phyloP scores from a whole-genome alignment of 1,140 invertebrate genomes.

The Neodiprion lecontei region DNA sequence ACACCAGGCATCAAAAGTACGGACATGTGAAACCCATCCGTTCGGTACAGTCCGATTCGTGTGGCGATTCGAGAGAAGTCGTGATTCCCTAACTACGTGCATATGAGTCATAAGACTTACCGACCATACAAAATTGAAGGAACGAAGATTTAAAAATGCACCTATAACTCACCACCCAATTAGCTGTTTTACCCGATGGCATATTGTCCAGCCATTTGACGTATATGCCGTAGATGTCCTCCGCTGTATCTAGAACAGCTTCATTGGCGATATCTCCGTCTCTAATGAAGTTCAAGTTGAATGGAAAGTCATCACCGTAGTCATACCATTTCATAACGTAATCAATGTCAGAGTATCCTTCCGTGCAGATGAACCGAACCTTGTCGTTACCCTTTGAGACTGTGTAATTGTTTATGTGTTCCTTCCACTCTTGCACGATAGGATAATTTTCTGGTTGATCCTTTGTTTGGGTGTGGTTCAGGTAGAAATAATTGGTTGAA shows the following conservation, averaged over 20 bases:
- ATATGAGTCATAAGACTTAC: neutral
- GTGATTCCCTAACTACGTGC: constrained; percentile 70
- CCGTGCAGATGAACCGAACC: constrained; percentile 74
- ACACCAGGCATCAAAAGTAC: constrained; percentile 75
- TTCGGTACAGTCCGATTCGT: constrained; percentile 65
- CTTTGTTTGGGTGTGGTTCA: constrained; percentile 70
- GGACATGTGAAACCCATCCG: constrained; percentile 76
- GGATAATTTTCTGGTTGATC: constrained; percentile 66
- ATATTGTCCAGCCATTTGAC: constrained; percentile 64
- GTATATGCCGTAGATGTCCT: constrained; percentile 60
- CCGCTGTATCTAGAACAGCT: constrained; percentile 59
- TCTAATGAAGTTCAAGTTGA: constrained; percentile 73
- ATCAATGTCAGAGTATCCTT: constrained; percentile 70
- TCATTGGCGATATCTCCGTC: constrained; percentile 55
- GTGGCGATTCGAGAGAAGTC: constrained; percentile 70
- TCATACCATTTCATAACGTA: constrained; percentile 69
- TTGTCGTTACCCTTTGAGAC: constrained; percentile 53
- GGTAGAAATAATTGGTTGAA: constrained; percentile 62
- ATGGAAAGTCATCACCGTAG: constrained; percentile 69
- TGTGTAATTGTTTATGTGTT: constrained; percentile 67
- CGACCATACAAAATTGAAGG: neutral
- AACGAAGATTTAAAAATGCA: neutral
- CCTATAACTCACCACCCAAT: constrained; percentile 71
- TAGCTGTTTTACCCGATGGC: constrained; percentile 61
- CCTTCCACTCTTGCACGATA: constrained; percentile 69